Conservation (phyloP, 2,113 vertebrate genomes). For the Theristicus caerulescens region DNA sequence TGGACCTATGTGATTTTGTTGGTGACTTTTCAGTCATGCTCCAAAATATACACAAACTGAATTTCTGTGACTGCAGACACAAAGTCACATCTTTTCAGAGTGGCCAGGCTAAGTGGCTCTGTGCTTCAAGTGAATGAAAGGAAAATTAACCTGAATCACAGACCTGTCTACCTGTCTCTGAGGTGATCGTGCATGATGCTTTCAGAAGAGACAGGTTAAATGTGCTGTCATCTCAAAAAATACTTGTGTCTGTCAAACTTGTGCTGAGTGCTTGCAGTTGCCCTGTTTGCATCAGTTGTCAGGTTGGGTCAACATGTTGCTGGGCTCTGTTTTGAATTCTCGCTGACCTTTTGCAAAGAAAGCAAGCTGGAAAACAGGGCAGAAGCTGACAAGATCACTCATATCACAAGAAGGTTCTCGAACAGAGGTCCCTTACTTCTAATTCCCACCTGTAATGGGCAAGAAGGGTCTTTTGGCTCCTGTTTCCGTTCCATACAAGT, state of each 20-base stretch:
- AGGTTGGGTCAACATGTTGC: not conserved
- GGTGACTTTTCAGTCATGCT: not conserved
- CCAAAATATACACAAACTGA: not conserved
- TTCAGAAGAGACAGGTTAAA: conserved; percentile 10
- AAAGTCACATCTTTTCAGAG: not conserved
- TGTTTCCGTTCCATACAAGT: not conserved
- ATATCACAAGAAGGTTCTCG: not conserved
- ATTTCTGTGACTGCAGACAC: not conserved
- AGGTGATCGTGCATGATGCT: not conserved
- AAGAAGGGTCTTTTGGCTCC: not conserved
- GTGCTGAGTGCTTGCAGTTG: not conserved
- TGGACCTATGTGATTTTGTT: not conserved
- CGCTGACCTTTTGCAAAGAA: not conserved
- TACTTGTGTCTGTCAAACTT: not conserved
- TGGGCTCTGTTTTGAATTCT: not conserved
- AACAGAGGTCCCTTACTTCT: not conserved
- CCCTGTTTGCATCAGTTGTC: not conserved
- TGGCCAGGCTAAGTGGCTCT: not conserved
- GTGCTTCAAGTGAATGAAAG: not conserved
- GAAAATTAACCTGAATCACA: not conserved
- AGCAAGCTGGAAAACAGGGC: not conserved
- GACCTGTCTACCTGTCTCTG: not conserved
- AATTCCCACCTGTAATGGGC: not conserved
- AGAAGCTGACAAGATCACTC: not conserved
- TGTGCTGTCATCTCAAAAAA: not conserved